Percentiles rank a stretch among this genome's conserved stretches.
phyloP scores from a whole-genome alignment of 2,113 vertebrate genomes.

The Rhagologus leucostigma region DNA sequence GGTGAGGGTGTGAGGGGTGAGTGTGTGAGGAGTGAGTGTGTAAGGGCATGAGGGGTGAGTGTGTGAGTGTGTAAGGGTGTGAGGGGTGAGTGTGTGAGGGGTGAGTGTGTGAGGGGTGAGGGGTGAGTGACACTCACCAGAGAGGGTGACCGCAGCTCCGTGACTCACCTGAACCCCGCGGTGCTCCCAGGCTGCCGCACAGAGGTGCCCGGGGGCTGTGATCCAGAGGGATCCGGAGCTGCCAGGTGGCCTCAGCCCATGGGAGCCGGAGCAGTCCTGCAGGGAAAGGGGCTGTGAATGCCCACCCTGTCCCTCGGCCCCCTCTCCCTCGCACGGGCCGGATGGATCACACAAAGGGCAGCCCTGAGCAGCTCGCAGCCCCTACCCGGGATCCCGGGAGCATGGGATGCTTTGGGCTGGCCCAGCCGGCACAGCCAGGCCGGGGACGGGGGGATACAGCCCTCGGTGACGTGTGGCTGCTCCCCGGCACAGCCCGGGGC shows the following conservation, averaged over 20 bases:
- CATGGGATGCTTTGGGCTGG: not conserved
- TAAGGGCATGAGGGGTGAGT: too few relatives aligned
- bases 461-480: not conserved
- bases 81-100: too few relatives aligned
- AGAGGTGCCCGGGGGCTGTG: accelerated
- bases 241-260: accelerated
- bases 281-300: not conserved
- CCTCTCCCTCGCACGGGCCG: accelerated
- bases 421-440: accelerated
- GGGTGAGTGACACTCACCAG: not conserved
- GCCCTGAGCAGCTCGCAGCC: not conserved
- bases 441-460: accelerated
- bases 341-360: accelerated
- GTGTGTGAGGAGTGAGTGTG: not conserved
- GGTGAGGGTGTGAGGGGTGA: not conserved
- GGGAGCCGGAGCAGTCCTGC: accelerated
- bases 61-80: too few relatives aligned
- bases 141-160: accelerated
- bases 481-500: not conserved
- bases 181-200: not conserved
- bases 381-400: not conserved
- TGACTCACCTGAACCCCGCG: accelerated
- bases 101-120: too few relatives aligned
- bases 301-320: not conserved
- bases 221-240: not conserved